Evolutionary conservation across 2,888 invertebrate species (phyloP), one percentile per base, ranked within the genome.

Genomic region (Tenthredo notha): DNA sequence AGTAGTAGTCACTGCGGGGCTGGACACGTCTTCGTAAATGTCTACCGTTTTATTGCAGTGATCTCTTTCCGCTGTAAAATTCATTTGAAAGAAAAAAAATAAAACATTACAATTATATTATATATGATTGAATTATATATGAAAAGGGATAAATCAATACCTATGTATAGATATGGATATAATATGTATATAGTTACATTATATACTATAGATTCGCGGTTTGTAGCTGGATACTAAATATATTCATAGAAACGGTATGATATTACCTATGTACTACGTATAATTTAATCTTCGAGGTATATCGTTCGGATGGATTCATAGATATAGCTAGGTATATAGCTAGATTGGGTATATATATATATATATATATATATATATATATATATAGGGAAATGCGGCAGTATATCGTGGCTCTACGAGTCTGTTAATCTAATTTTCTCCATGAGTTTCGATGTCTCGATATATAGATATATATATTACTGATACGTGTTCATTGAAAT

Each of bases 41-140:
- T 98, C 98, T 89, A 98, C 98, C 15, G 98, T 98, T 94, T 98
- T 98, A 94, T 98, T 98, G 94, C 98, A 98, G 92, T 98, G 97
- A 94, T 98, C 98, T 90, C 97, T 95, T 92, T 96, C 96, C 85
- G 95, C 95, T 93, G 88, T 0, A 90, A 91, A 54, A 37, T 37
- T 40, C 18, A 18, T 29, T 54, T 33, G 1, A 15, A 15, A 77
- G 25, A 25, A 25, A 25, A 47, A 2, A 25, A 0, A 25, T 6
- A 25, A 47, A 25, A 25, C 25, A 2, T 25, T 7, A 47, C 12
- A 3, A 12, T 21, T 4, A n/a, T 15, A 40, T 40, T 72, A 72
- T 65, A 72, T 65, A 21, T 7, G 21, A n/a, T 40, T 29, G n/a
- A 10, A 74, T 72, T 40, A 74, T 43, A 21, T 40, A 61, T 4